Percentiles rank a stretch among this genome's conserved stretches.
These are phyloP conservation scores for Leptocoma aspasia DNA, from an alignment of 2,113 vertebrate species.

Conservation along the genomic window DNA sequence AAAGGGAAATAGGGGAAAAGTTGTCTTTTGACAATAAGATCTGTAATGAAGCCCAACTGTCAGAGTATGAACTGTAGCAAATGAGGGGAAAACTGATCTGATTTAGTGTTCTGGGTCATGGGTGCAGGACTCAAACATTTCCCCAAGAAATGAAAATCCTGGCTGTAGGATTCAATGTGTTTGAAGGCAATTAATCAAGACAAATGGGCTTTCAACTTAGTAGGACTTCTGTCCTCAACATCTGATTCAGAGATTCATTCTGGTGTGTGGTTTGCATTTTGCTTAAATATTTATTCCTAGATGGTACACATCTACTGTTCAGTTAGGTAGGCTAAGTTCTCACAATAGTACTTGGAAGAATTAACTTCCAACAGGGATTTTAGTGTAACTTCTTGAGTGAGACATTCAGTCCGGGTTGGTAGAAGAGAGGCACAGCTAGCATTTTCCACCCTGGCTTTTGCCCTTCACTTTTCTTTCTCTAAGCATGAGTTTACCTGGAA, in stretches of 20 bases:
- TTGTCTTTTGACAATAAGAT: neutral
- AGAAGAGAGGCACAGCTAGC: neutral
- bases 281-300: neutral
- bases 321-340: neutral
- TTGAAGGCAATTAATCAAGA: neutral
- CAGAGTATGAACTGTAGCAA: neutral
- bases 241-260: neutral
- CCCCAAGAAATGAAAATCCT: neutral
- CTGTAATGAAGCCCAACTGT: neutral
- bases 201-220: neutral
- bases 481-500: neutral
- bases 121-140: neutral
- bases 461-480: neutral
- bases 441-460: neutral
- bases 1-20: neutral
- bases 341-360: neutral
- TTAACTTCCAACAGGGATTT: neutral
- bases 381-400: neutral
- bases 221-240: neutral
- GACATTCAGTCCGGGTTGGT: neutral
- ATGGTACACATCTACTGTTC: fast-evolving
- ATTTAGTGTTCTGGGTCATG: neutral
- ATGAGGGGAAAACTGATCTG: neutral
- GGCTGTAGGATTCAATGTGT: neutral
- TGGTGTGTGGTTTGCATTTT: neutral